A percentile compares a stretch with the other conserved stretches of the same genome.
Conservation (phyloP, 2,888 invertebrate species). For the Agrilus cyanescens region DNA sequence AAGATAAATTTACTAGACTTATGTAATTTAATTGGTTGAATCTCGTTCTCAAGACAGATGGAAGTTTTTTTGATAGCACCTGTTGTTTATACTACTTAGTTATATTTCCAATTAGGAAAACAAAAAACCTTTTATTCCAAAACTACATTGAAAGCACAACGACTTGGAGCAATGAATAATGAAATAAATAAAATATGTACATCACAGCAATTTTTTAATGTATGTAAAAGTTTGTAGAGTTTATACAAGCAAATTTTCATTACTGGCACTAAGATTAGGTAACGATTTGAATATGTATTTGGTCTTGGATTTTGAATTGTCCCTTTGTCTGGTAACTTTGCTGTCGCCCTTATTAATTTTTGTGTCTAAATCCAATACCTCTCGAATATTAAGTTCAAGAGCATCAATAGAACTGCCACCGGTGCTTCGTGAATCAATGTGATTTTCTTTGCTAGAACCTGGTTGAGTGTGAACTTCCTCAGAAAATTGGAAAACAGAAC, state of each 20-base stretch:
- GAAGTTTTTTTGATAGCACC: too few relatives aligned
- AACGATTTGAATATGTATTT: slow-evolving; percentile 46
- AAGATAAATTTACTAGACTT: too few relatives aligned
- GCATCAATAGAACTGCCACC: slow-evolving; percentile 35
- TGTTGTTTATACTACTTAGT: too few relatives aligned
- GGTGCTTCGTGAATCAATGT: slow-evolving; percentile 14
- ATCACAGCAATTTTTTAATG: too few relatives aligned
- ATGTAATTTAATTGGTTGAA: too few relatives aligned
- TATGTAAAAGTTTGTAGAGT: not conserved
- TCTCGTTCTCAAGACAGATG: too few relatives aligned
- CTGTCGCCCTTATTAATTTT: not conserved
- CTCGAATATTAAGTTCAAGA: slow-evolving; percentile 33
- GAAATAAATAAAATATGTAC: too few relatives aligned
- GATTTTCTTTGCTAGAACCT: slow-evolving; percentile 7
- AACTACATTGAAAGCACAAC: too few relatives aligned
- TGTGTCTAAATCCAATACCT: slow-evolving; percentile 40
- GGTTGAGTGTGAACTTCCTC: slow-evolving; percentile 5
- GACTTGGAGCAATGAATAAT: too few relatives aligned
- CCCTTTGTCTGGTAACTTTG: slow-evolving; percentile 11
- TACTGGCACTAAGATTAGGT: slow-evolving; percentile 61
- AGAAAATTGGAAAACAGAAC: slow-evolving; percentile 8
- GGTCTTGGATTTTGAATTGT: slow-evolving; percentile 8
- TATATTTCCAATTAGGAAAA: too few relatives aligned
- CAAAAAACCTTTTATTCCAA: too few relatives aligned
- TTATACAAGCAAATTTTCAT: slow-evolving; percentile 48